Conservation (phyloP, 2,113 vertebrate species). For the Mungos mungo region DNA sequence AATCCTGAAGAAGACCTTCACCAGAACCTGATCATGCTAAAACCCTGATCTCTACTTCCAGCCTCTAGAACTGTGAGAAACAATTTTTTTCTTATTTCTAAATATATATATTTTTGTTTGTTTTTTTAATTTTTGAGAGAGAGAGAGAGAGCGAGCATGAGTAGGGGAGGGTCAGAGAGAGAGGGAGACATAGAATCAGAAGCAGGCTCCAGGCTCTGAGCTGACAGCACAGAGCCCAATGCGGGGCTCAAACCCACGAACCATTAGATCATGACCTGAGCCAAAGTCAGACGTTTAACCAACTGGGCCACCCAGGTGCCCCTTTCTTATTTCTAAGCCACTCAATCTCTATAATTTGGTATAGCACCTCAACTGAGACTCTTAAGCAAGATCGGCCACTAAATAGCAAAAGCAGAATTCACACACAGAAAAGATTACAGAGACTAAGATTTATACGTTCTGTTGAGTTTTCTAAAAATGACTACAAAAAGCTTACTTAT, state of each 20-base stretch:
- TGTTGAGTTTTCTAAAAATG: not conserved
- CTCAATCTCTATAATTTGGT: not conserved
- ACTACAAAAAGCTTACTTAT: not conserved
- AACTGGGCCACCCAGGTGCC: too few species aligned
- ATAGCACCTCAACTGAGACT: not conserved
- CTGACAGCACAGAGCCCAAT: too few species aligned
- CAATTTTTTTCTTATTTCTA: not conserved
- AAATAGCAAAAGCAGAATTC: not conserved
- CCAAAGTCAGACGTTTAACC: too few species aligned
- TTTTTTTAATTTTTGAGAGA: too few species aligned
- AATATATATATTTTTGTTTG: too few species aligned
- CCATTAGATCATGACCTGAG: too few species aligned
- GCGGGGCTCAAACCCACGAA: too few species aligned
- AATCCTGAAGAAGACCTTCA: not conserved
- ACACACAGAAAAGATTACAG: not conserved
- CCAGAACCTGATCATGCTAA: not conserved
- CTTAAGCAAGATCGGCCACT: not conserved
- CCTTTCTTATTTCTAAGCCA: not conserved
- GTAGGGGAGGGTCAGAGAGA: too few species aligned
- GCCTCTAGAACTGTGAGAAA: not conserved
- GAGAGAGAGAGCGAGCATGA: too few species aligned
- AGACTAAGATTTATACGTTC: not conserved
- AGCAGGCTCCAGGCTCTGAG: too few species aligned
- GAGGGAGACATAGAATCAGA: too few species aligned
- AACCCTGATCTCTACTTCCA: not conserved